Evolutionary conservation across 2,113 vertebrate species (phyloP).

Genomic region (Caranx melampygus): DNA sequence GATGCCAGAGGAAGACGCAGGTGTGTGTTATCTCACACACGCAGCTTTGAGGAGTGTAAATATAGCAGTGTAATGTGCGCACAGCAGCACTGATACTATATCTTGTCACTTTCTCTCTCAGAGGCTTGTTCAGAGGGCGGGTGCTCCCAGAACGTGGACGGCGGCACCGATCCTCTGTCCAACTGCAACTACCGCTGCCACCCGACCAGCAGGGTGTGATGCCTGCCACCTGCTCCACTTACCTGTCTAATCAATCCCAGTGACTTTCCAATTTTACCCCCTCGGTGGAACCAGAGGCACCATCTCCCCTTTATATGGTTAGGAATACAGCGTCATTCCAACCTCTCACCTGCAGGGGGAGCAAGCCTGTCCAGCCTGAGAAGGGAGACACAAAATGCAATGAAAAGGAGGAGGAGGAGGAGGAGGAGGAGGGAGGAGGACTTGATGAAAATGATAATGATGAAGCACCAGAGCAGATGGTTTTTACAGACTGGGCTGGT

Average conservation of each 20-base stretch:
- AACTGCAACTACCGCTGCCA: conserved; percentile 82
- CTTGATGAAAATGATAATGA: conserved; percentile 54
- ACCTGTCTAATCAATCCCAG: conserved; percentile 65
- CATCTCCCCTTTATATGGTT: conserved; percentile 77
- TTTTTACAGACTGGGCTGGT: conserved; percentile 62
- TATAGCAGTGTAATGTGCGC: neutral
- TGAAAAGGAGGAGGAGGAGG: conserved; percentile 38
- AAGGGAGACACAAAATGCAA: conserved; percentile 55
- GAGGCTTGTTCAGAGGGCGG: conserved; percentile 77
- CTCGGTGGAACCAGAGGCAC: conserved; percentile 76
- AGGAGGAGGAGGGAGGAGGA: conserved; percentile 33
- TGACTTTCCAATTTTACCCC: conserved; percentile 80
- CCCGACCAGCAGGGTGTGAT: conserved; percentile 84
- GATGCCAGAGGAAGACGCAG: conserved; percentile 74
- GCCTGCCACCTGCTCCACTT: conserved; percentile 53
- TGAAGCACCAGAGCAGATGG: conserved; percentile 60
- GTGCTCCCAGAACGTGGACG: conserved; percentile 75
- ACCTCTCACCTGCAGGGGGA: conserved; percentile 81
- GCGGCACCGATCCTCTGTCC: conserved; percentile 69
- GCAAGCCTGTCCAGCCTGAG: conserved; percentile 76
- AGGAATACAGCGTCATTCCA: conserved; percentile 81
- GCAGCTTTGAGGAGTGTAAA: neutral
- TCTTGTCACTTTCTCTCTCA: conserved; percentile 44
- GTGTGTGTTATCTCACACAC: conserved; percentile 40
- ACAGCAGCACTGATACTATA: neutral